Conservation (phyloP, 2,113 vertebrate genomes). For the Etia nguti region DNA sequence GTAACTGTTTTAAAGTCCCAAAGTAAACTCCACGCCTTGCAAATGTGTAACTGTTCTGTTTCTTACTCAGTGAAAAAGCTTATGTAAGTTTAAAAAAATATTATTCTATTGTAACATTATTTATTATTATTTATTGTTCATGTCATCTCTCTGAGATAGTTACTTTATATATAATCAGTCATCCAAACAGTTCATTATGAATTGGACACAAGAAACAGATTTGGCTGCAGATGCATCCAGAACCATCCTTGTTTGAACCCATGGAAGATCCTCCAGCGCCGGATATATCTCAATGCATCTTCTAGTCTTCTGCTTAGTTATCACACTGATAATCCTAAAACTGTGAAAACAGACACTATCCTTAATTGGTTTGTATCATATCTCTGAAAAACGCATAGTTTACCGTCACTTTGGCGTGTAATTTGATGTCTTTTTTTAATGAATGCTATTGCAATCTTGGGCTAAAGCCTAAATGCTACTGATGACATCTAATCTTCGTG, state of each 20-base stretch:
- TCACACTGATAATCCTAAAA: conserved; percentile 5
- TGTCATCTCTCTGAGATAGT: not conserved
- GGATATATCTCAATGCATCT: not conserved
- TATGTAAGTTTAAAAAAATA: not conserved
- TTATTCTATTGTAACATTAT: not conserved
- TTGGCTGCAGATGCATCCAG: not conserved
- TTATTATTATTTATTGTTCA: not conserved
- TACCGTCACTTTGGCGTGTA: not conserved
- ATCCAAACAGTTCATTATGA: not conserved
- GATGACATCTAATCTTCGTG: conserved; percentile 34
- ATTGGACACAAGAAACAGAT: not conserved
- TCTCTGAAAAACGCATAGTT: conserved; percentile 3
- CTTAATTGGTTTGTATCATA: conserved; percentile 20
- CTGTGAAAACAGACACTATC: not conserved
- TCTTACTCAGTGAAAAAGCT: not conserved
- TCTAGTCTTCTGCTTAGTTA: not conserved
- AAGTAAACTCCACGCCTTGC: not conserved
- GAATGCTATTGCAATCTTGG: not conserved
- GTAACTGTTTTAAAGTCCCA: not conserved
- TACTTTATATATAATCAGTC: not conserved
- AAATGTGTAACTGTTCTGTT: not conserved
- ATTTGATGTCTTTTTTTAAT: conserved; percentile 31
- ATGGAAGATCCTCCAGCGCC: not conserved
- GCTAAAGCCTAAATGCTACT: not conserved
- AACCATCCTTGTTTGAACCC: not conserved